Conservation (phyloP, 2,113 vertebrate species). For the Salvator merianae region DNA sequence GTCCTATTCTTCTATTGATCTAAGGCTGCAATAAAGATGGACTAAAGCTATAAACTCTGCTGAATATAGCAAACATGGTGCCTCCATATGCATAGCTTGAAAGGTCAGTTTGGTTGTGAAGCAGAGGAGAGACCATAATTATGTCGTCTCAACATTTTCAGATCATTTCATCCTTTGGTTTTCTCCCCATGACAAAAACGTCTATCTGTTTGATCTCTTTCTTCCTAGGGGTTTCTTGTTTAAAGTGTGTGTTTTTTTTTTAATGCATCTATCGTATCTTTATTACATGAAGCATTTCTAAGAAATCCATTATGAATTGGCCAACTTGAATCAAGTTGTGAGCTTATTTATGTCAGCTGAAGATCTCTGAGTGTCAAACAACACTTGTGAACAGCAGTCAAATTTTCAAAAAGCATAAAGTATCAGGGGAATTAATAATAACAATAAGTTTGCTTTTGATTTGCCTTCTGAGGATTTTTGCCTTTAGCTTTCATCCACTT, state of each 20-base stretch:
- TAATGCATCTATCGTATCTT: background rate
- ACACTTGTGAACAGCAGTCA: background rate
- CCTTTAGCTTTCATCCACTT: background rate
- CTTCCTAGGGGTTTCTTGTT: background rate
- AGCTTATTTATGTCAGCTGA: background rate
- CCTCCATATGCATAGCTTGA: background rate
- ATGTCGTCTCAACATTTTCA: background rate
- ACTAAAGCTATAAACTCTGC: background rate
- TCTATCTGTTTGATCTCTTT: background rate
- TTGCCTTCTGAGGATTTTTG: background rate
- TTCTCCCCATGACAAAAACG: background rate
- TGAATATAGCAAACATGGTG: background rate
- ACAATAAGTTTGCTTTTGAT: background rate
- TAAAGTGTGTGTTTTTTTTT: background rate
- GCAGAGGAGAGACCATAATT: background rate
- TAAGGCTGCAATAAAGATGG: too few relatives aligned
- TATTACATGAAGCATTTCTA: background rate
- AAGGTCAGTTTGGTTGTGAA: background rate
- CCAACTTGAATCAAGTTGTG: background rate
- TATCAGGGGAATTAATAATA: slow-evolving; percentile 6
- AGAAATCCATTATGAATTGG: background rate
- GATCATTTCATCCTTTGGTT: background rate
- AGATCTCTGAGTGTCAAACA: background rate
- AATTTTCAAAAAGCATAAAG: slow-evolving; percentile 3
- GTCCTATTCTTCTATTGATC: too few relatives aligned